Conservation (phyloP, 1,140 invertebrate genomes). For the Piezodorus guildinii region DNA sequence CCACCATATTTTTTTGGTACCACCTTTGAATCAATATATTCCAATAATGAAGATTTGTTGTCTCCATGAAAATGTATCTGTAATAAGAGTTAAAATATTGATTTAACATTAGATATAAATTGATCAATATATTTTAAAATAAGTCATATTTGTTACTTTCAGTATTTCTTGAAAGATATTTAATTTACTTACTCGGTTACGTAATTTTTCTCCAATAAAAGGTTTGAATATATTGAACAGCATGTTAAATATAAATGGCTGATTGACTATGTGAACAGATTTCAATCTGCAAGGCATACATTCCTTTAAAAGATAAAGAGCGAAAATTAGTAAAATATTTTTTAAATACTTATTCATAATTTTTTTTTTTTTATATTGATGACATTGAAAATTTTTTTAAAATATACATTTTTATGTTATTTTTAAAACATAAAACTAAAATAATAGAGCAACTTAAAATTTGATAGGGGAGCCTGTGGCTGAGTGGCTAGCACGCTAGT, state of each 20-base stretch:
- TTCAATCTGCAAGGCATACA: conserved; percentile 61
- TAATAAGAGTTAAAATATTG: conserved; percentile 20
- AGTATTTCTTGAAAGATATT: conserved; percentile 12
- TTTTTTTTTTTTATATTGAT: neutral
- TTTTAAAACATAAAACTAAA: too few species aligned
- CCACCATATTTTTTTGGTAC: conserved; percentile 61
- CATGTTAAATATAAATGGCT: conserved; percentile 77
- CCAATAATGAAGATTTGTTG: conserved; percentile 48
- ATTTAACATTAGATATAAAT: neutral
- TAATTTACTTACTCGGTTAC: conserved; percentile 39
- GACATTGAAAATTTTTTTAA: too few species aligned
- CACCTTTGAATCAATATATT: conserved; percentile 47
- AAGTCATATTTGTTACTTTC: neutral
- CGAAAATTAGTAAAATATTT: neutral
- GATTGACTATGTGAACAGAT: conserved; percentile 75
- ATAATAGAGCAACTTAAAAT: too few species aligned
- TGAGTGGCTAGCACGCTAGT: too few species aligned
- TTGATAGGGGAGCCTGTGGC: too few species aligned
- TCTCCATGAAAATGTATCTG: conserved; percentile 62
- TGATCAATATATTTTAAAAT: neutral
- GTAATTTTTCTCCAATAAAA: conserved; percentile 65
- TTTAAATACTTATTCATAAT: neutral
- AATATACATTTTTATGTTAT: too few species aligned
- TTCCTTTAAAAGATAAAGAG: conserved; percentile 39
- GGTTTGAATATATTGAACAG: conserved; percentile 78